A percentile compares a stretch with the other conserved stretches of the same genome.
Conservation (phyloP, 1,140 invertebrate genomes). For the Potamilus streckersoni region DNA sequence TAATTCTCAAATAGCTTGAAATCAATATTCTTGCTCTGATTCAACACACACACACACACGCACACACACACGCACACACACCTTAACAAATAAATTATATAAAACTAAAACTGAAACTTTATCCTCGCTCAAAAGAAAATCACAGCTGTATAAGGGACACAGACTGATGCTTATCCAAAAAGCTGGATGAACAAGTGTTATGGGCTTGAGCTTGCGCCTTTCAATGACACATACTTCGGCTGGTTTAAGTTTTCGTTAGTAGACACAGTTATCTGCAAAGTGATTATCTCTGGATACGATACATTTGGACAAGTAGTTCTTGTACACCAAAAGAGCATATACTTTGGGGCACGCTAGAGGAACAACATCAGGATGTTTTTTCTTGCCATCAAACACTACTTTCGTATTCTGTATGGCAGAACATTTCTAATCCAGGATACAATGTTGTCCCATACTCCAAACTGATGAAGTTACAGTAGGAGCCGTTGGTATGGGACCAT, state of each 20-base stretch:
- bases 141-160: too few relatives aligned
- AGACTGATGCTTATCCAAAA: too few relatives aligned
- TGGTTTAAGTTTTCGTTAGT: background rate
- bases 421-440: conserved; percentile 1
- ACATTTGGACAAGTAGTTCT: conserved; percentile 1
- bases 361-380: background rate
- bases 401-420: conserved; percentile 2
- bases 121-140: too few relatives aligned
- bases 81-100: too few relatives aligned
- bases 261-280: conserved; percentile 22
- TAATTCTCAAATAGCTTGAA: too few relatives aligned
- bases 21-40: too few relatives aligned
- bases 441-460: background rate
- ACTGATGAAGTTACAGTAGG: conserved; percentile 4
- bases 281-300: background rate
- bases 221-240: background rate
- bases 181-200: too few relatives aligned
- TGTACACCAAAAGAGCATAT: conserved; percentile 2
- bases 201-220: too few relatives aligned
- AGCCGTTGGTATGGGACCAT: background rate
- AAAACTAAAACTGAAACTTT: too few relatives aligned
- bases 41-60: too few relatives aligned
- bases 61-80: too few relatives aligned
- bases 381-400: background rate
- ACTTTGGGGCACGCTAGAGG: conserved; percentile 4